Percentiles rank a stretch among this genome's conserved stretches.
Conservation (phyloP, 2,888 invertebrate genomes). For the Fragum sueziense region DNA sequence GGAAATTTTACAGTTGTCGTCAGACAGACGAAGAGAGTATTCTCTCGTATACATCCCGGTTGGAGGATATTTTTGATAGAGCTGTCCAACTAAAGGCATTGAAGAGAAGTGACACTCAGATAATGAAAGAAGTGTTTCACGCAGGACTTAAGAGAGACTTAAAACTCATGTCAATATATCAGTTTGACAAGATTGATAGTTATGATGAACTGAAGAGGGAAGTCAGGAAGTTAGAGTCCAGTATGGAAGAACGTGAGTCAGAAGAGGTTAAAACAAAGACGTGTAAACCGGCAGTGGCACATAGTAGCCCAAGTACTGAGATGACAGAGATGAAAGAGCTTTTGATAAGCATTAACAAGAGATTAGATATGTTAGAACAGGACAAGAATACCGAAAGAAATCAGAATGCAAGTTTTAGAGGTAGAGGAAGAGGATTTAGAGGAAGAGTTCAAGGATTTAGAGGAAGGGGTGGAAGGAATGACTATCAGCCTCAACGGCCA, state of each 20-base stretch:
- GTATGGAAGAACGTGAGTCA: background rate
- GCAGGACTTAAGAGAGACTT: background rate
- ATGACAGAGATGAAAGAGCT: constrained; percentile 16
- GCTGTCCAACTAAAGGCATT: constrained; percentile 4
- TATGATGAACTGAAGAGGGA: too few species aligned
- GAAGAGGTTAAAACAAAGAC: background rate
- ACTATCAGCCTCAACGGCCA: too few species aligned
- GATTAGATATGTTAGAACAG: background rate
- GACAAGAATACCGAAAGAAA: background rate
- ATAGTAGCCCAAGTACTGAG: background rate
- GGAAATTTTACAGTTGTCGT: too few species aligned
- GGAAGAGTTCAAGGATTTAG: too few species aligned
- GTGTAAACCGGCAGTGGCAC: constrained; percentile 9
- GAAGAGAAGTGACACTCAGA: background rate
- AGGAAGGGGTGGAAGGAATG: background rate
- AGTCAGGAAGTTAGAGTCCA: constrained; percentile 25
- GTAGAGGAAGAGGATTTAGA: too few species aligned
- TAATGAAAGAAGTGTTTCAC: too few species aligned
- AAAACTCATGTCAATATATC: too few species aligned
- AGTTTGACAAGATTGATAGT: too few species aligned
- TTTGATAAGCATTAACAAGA: constrained; percentile 5
- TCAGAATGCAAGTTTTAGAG: too few species aligned
- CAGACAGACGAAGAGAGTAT: too few species aligned
- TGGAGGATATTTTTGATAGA: background rate
- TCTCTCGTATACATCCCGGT: too few species aligned